A percentile compares a stretch with the other conserved stretches of the same genome.
Evolutionary conservation across 2,888 invertebrate species (phyloP).

Genomic region (Rotaria socialis): DNA sequence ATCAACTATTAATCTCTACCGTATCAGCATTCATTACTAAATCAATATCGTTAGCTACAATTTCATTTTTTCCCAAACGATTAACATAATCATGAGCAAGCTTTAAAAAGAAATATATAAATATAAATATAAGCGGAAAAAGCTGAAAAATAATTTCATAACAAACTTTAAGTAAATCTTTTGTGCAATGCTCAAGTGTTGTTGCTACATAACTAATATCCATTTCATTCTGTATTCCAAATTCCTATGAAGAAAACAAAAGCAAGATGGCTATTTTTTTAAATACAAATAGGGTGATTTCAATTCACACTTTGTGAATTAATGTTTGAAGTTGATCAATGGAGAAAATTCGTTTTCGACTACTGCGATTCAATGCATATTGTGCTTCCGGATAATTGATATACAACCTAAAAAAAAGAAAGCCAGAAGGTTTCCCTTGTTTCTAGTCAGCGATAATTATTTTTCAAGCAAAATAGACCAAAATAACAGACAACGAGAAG

Average conservation of each 20-base stretch:
- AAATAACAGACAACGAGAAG: background rate
- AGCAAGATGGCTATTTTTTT: background rate
- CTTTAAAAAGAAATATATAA: background rate
- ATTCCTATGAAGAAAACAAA: background rate
- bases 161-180: constrained; percentile 33
- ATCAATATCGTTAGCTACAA: background rate
- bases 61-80: constrained; percentile 8
- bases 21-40: constrained; percentile 29
- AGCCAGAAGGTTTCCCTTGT: background rate
- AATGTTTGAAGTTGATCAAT: constrained; percentile 25
- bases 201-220: constrained; percentile 30
- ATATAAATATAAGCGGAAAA: background rate
- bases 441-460: background rate
- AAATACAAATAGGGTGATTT: background rate
- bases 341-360: constrained; percentile 10
- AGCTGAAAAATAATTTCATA: background rate
- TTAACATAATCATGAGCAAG: constrained; percentile 33
- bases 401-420: background rate
- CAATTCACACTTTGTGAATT: background rate
- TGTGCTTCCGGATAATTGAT: constrained; percentile 20
- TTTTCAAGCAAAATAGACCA: background rate
- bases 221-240: constrained; percentile 13
- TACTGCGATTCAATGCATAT: constrained; percentile 20
- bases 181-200: background rate
- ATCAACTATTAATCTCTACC: background rate